Base-by-base conservation (phyloP, 37 sponge, comb jelly and placozoan genomes). In the Cliona cf. orientalis region DNA sequence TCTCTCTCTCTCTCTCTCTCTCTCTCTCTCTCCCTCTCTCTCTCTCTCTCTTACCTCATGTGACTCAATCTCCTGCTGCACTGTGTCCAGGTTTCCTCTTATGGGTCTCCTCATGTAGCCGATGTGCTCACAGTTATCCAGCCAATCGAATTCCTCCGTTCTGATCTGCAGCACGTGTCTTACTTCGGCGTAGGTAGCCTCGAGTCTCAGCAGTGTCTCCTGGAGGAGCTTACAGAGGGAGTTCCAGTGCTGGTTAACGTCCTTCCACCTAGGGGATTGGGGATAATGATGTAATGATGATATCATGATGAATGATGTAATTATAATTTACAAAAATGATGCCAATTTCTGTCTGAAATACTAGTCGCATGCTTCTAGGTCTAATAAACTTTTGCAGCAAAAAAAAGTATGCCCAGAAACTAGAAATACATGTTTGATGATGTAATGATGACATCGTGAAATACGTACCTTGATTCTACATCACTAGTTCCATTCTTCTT, bases 401-500 rank as follows among this genome's bases (percentile, higher is more conserved):
- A n/a, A n/a, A n/a, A n/a, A n/a, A n/a, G n/a, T n/a, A n/a, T n/a
- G n/a, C n/a, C n/a, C 55, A 49, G 55, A 49, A 49, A 11, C 11
- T 17, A 11, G 55, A n/a, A 28, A 60, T 3, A 49, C 71, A 41
- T 2, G 72, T 19, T n/a, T 45, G 36, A 6, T 7, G 35, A 9
- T 67, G 39, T 33, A 23, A 35, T 67, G 68, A 25, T 62, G 6
- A 62, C 69, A 7, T 38, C 40, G 11, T 7, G 14, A 29, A 29
- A 5, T 19, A 62, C 82, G 32, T 44, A 87, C 88, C 88, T 74
- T 35, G 91, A 86, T 14, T 67, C 64, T 11, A 86, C 87, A 65
- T 86, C 91, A 5, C 79, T 86, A 58, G 91, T 85, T n/a, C 91
- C 91, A 72, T 91, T 91, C 53, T 71, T 81, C 73, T 91, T 91